phyloP scores from a whole-genome alignment of 2,797 vertebrate species.

The Pampus argenteus region DNA sequence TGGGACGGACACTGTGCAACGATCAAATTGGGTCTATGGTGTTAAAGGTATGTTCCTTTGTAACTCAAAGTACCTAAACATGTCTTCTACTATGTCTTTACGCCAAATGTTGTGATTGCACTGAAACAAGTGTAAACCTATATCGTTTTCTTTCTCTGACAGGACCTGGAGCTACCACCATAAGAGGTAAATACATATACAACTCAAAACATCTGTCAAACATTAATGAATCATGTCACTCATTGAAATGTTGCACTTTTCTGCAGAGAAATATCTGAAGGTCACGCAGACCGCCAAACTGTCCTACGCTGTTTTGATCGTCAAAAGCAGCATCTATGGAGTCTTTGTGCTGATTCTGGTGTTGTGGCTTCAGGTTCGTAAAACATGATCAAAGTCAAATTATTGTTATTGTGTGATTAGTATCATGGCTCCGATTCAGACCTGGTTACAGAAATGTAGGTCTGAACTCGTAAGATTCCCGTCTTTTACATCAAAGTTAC shows the following conservation, averaged over 20 bases:
- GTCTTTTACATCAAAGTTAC: no score
- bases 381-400: not conserved
- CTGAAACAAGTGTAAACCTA: not conserved
- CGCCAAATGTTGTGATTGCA: accelerated
- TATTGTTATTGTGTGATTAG: no score
- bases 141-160: not conserved
- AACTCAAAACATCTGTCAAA: not conserved
- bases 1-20: accelerated
- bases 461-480: no score
- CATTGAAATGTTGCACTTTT: not conserved
- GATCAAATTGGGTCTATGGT: accelerated
- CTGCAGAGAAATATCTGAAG: slow-evolving; percentile 60
- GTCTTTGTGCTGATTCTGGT: slow-evolving; percentile 69
- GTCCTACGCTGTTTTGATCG: slow-evolving; percentile 68
- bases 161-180: slow-evolving; percentile 11
- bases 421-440: no score
- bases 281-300: slow-evolving; percentile 52
- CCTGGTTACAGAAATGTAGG: no score
- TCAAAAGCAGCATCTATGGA: slow-evolving; percentile 80
- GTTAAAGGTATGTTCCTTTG: not conserved
- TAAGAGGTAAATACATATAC: slow-evolving; percentile 30
- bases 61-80: not conserved
- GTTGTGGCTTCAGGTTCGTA: slow-evolving; percentile 73
- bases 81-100: not conserved
- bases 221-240: not conserved